Evolutionary conservation across 2,888 invertebrate species (phyloP), one percentile per base, ranked within the genome.

Genomic region (Meteorus cinctellus): DNA sequence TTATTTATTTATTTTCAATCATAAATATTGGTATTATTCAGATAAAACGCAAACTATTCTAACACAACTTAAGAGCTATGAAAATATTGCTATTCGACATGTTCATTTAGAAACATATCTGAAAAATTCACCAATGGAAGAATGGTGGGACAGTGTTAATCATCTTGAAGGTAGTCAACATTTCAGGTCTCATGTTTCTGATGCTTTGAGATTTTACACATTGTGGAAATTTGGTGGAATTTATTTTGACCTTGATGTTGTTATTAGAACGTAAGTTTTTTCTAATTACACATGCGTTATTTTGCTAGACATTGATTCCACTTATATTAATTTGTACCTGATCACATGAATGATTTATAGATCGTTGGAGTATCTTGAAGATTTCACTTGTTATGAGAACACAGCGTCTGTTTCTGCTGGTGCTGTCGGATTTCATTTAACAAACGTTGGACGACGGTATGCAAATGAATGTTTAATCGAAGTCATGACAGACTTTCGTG

Each of bases 161-260:
- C 86, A 92, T n/a, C 55, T 19, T 1, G 90, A 90, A 55, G 83
- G 84, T 10, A 92, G 92, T 14, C 80, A 84, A 1, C 93, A 91
- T 89, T 90, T 91, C 0, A 88, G 90, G 60, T 90, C 91, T 0
- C 92, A 93, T 81, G 91, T 92, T 0, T 92, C 92, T 72, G 93
- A 94, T 82, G 89, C 93, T 0, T 86, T 94, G n/a, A 87, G 93
- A 77, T 93, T 91, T 82, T 82, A 93, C 70, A 92, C 93, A 0
- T 86, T 95, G 24, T 94, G 92, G 90, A 94, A 93, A 84, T 94
- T 91, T 88, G 94, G 94, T 16, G 95, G 95, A 0, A 92, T 94
- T 36, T 95, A 94, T 84, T 85, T 95, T 67, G 95, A 95, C 83
- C 88, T 94, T 79, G 95, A 95, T 87, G 91, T 94, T 5, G 90